A percentile compares a stretch with the other conserved stretches of the same genome.
These are phyloP conservation scores for Strigamia crassipes DNA, from an alignment of 2,888 invertebrate species.

Conservation along the genomic window DNA sequence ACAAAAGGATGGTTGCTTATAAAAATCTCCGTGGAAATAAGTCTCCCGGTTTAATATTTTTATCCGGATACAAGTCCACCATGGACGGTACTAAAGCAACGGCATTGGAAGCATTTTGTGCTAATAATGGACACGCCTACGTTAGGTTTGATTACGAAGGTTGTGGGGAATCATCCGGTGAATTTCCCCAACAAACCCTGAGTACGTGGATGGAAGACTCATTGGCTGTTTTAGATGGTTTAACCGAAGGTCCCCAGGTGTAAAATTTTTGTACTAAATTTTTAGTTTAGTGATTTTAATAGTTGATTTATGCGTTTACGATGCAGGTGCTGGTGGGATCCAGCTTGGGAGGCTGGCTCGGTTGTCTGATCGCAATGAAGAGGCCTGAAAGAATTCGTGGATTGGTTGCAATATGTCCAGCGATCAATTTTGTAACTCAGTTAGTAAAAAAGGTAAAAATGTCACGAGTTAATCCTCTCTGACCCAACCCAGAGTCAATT, in stretches of 20 bases:
- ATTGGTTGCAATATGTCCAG: slow-evolving; percentile 22
- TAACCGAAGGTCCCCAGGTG: slow-evolving; percentile 46
- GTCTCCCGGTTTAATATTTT: slow-evolving; percentile 46
- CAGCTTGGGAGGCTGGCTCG: slow-evolving; percentile 47
- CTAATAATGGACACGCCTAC: slow-evolving; percentile 35
- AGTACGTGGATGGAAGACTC: slow-evolving; percentile 45
- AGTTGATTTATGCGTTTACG: not conserved
- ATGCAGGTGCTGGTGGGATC: slow-evolving; percentile 45
- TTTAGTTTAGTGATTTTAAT: not conserved
- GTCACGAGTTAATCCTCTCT: not conserved
- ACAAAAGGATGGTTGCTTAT: slow-evolving; percentile 25
- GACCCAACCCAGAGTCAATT: too few relatives aligned
- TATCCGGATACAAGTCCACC: slow-evolving; percentile 47
- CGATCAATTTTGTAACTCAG: not conserved
- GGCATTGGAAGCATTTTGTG: slow-evolving; percentile 41
- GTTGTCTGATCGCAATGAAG: slow-evolving; percentile 30
- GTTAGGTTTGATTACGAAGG: slow-evolving; percentile 48
- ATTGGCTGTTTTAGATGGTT: slow-evolving; percentile 32
- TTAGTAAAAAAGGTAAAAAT: not conserved
- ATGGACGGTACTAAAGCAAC: slow-evolving; percentile 45
- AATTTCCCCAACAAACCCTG: slow-evolving; percentile 33
- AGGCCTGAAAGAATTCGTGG: slow-evolving; percentile 23
- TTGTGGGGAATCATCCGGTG: slow-evolving; percentile 46
- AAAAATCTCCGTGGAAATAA: slow-evolving; percentile 20
- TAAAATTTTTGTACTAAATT: not conserved